Evolutionary conservation across 2,113 vertebrate genomes (phyloP), one percentile per base, ranked within the genome.

Genomic region (Hippocampus guttulatus): DNA sequence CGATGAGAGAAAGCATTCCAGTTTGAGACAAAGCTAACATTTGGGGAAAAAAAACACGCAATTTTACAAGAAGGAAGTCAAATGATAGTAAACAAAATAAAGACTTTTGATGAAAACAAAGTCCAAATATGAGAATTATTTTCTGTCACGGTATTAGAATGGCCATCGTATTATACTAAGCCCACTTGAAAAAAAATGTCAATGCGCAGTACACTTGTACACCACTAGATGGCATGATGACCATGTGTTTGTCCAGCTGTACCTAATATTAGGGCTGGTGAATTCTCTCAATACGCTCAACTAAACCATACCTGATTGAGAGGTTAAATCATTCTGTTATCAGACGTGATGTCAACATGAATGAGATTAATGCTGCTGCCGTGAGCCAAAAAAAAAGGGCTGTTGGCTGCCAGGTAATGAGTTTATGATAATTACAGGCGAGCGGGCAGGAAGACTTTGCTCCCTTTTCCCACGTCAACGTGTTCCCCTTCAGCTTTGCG

Each of bases 261-360:
- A 21, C 49, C 15, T 61, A 61, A 33, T 61, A 33, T 33, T 16
- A 8, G 2, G 49, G 18, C 18, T 2, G 18, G 18, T 20, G 7
- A 20, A 18, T 8, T 1, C 0, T 21, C 21, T 20, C 18, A 20
- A 18, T 49, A 16, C 8, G 20, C 51, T 21, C 12, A 71, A 33
- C 51, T 61, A 16, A 70, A 18, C 14, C 30, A 41, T 40, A 71
- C 10, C 2, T 14, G 18, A 64, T 65, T 0, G 41, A 14, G 62
- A 58, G 57, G 51, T 75, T 65, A 64, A 55, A 69, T 66, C 70
- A 75, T 16, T 7, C 8, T n/a, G 20, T 2, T 5, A 65, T 73
- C 55, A 67, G 52, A 58, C 40, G 49, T 30, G n/a, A 0, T 14
- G 10, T 51, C 47, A 41, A 61, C 54, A 8, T 60, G 20, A 43